Evolutionary conservation across 2,113 vertebrate genomes (phyloP).

Genomic region (Pteruthius melanotis): DNA sequence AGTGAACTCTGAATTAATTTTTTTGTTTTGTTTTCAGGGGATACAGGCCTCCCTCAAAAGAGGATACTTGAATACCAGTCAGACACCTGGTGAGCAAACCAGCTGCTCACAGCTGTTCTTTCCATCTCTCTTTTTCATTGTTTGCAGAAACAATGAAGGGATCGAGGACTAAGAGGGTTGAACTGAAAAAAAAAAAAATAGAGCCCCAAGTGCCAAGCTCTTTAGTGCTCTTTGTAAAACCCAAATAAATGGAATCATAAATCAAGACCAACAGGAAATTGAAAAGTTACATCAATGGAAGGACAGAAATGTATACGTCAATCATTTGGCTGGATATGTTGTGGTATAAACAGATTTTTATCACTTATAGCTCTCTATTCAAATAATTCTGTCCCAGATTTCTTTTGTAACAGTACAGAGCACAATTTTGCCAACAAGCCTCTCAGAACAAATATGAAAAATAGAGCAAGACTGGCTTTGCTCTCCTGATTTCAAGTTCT

Average conservation of each 20-base stretch:
- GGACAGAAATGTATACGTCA: conserved; percentile 60
- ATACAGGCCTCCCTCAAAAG: neutral
- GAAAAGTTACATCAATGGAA: conserved; percentile 65
- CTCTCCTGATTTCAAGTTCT: neutral
- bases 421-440: neutral
- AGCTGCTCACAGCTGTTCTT: conserved; percentile 52
- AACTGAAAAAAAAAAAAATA: conserved; percentile 23
- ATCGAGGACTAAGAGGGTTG: conserved; percentile 49
- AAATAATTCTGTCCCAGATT: conserved; percentile 27
- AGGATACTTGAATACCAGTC: conserved; percentile 4
- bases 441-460: neutral
- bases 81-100: conserved; percentile 35
- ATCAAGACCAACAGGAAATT: conserved; percentile 72
- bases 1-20: neutral
- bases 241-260: conserved; percentile 72
- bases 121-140: conserved; percentile 62
- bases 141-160: conserved; percentile 63
- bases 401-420: neutral
- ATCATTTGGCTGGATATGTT: conserved; percentile 62
- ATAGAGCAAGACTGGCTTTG: conserved; percentile 7
- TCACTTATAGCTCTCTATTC: conserved; percentile 40
- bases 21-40: neutral
- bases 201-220: conserved; percentile 50
- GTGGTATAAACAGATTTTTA: conserved; percentile 64
- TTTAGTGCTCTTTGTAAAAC: conserved; percentile 54